Conservation (phyloP, 2,113 vertebrate genomes). For the Tachycineta bicolor region DNA sequence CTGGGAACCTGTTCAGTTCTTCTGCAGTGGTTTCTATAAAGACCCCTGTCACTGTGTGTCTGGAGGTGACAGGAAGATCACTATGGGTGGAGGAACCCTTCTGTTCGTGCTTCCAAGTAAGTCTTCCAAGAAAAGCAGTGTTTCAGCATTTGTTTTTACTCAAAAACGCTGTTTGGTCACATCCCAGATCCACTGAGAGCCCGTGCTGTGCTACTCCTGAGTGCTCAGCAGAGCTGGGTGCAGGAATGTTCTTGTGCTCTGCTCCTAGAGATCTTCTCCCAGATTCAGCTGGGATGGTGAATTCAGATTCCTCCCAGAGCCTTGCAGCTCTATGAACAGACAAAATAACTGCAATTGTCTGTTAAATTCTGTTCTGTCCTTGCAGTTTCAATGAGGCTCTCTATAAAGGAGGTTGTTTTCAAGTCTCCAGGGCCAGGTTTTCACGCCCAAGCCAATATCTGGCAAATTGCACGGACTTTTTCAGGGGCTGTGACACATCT, state of each 20-base stretch:
- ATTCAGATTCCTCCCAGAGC: not conserved
- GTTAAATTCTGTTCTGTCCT: not conserved
- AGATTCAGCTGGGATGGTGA: not conserved
- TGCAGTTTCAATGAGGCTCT: not conserved
- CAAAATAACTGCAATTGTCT: not conserved
- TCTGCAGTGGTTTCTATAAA: not conserved
- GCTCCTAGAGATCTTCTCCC: not conserved
- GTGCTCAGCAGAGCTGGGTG: not conserved
- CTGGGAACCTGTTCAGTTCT: not conserved
- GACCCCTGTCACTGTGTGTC: fast-evolving
- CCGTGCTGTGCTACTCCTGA: fast-evolving
- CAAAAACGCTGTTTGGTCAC: not conserved
- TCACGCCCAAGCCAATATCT: not conserved
- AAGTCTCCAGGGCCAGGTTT: fast-evolving
- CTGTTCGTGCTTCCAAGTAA: constrained; percentile 11
- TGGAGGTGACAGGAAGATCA: not conserved
- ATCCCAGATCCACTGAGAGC: not conserved
- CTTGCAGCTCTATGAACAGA: not conserved
- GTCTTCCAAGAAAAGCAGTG: not conserved
- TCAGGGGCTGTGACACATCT: not conserved
- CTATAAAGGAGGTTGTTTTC: not conserved
- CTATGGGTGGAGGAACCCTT: not conserved
- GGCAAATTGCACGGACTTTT: not conserved
- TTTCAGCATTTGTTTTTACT: not conserved
- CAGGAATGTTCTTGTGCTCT: not conserved